A percentile compares a stretch with the other conserved stretches of the same genome.
Evolutionary conservation across 2,797 vertebrate species (phyloP).

Genomic region (Eurystomus glaucurus): DNA sequence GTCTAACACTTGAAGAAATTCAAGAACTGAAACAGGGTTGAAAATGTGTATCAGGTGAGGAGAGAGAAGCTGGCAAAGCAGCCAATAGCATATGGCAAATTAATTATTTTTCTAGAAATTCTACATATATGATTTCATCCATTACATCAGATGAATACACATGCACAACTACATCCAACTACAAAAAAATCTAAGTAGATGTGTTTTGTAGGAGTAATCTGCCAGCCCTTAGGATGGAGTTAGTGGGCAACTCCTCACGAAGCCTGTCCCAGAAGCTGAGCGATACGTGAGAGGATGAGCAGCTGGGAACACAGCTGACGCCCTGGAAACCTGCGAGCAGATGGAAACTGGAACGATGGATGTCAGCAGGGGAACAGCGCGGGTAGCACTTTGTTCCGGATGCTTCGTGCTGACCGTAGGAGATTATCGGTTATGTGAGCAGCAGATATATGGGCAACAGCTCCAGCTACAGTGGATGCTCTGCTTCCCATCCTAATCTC

Average conservation of each 20-base stretch:
- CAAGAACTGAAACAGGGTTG: background rate
- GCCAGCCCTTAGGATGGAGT: background rate
- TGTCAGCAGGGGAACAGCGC: background rate
- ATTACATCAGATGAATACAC: background rate
- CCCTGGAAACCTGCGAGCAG: background rate
- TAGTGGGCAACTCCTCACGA: background rate
- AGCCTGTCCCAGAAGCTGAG: background rate
- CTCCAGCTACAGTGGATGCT: background rate
- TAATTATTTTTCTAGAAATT: background rate
- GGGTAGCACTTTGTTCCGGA: conserved; percentile 44
- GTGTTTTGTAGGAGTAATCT: background rate
- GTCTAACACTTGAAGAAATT: background rate
- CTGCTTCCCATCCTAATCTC: background rate
- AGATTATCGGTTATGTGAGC: conserved; percentile 45
- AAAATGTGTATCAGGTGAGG: background rate
- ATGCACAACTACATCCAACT: background rate
- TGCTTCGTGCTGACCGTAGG: background rate
- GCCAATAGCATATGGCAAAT: background rate
- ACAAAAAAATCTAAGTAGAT: background rate
- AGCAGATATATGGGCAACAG: background rate
- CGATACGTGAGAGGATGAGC: accelerated
- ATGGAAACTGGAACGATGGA: background rate
- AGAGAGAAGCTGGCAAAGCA: background rate
- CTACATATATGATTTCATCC: background rate
- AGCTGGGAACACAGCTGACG: conserved; percentile 27